These are phyloP conservation scores for Zeuzera pyrina DNA, from an alignment of 2,888 invertebrate species.

Conservation along the genomic window DNA sequence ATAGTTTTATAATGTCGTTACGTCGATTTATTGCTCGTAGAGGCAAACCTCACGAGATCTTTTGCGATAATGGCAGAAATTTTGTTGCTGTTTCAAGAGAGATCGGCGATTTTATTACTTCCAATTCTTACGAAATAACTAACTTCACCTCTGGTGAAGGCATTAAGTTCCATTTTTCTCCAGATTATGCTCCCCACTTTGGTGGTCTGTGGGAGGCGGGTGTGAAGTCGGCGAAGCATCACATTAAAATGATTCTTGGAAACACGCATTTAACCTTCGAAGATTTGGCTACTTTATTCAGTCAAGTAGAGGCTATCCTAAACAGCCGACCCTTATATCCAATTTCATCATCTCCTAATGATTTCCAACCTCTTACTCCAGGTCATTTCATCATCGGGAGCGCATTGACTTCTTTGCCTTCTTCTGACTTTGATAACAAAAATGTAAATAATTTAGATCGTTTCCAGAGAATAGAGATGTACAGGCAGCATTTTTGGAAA, in stretches of 20 bases:
- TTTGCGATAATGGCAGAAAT: constrained; percentile 3
- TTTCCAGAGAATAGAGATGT: too few relatives aligned
- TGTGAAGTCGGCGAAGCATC: constrained; percentile 4
- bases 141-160: constrained; percentile 1
- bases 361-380: constrained; percentile 6
- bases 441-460: too few relatives aligned
- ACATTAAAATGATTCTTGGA: constrained; percentile 1
- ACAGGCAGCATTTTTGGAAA: constrained; percentile 2
- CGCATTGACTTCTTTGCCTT: too few relatives aligned
- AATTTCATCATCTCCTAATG: too few relatives aligned
- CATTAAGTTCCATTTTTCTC: constrained; percentile 3
- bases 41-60: constrained; percentile 2
- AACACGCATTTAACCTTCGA: constrained; percentile 2
- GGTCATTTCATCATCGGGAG: constrained; percentile 8
- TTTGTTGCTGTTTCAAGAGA: constrained; percentile 4
- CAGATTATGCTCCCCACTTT: constrained; percentile 6
- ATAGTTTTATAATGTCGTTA: constrained; percentile 4
- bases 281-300: too few relatives aligned
- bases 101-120: too few relatives aligned
- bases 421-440: too few relatives aligned
- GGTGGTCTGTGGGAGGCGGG: too few relatives aligned
- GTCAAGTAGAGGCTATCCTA: too few relatives aligned
- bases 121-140: too few relatives aligned
- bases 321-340: too few relatives aligned
- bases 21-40: constrained; percentile 5